Conservation (phyloP, 2,888 invertebrate species). For the Agriopis marginaria region DNA sequence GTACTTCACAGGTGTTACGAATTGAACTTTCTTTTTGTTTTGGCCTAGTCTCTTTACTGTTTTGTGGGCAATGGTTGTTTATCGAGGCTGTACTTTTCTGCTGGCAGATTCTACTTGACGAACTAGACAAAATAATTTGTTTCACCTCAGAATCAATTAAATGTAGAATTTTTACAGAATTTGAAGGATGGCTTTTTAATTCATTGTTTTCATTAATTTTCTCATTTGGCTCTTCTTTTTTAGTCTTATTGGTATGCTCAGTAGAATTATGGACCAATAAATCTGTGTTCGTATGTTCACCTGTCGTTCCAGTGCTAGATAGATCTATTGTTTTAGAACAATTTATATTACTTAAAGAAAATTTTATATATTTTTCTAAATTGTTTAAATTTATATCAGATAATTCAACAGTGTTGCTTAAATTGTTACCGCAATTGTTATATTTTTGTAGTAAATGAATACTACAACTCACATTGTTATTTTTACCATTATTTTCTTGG, state of each 20-base stretch:
- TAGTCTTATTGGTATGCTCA: not conserved
- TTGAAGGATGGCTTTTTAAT: not conserved
- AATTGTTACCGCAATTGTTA: not conserved
- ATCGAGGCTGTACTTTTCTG: not conserved
- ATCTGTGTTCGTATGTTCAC: not conserved
- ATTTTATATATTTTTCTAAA: not conserved
- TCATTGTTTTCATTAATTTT: not conserved
- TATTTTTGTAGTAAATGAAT: not conserved
- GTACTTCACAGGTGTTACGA: slow-evolving; percentile 25
- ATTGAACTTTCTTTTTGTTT: slow-evolving; percentile 8
- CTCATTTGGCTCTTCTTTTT: not conserved
- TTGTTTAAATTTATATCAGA: not conserved
- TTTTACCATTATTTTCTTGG: slow-evolving; percentile 38
- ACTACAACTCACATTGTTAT: not conserved
- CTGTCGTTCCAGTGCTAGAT: not conserved
- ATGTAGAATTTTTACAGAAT: not conserved
- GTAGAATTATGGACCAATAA: not conserved
- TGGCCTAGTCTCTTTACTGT: slow-evolving; percentile 8
- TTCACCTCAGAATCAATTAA: not conserved
- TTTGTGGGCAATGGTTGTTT: not conserved
- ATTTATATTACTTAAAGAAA: not conserved
- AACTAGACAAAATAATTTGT: not conserved
- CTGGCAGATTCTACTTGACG: not conserved
- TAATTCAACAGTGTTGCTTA: not conserved
- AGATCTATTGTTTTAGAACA: not conserved